These are phyloP conservation scores for Seriola rivoliana DNA, from an alignment of 2,113 vertebrate genomes.

Conservation along the genomic window DNA sequence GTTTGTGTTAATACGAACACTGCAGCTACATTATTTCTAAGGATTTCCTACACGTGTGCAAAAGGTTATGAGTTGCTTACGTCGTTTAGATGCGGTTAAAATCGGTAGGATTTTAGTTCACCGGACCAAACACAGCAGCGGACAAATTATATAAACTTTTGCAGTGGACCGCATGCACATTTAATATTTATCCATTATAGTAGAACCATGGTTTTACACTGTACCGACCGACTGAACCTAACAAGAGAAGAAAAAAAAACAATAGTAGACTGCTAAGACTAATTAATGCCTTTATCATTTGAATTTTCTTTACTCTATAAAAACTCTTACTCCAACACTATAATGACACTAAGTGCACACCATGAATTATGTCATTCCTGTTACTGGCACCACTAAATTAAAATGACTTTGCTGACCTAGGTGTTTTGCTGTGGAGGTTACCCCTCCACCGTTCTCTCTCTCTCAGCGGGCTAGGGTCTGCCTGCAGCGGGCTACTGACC, in stretches of 20 bases:
- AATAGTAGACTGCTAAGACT: no score
- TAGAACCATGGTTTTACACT: neutral
- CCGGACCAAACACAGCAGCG: no score
- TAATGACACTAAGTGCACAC: neutral
- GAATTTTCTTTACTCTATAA: no score
- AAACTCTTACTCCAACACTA: neutral
- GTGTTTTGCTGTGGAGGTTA: neutral
- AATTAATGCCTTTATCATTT: neutral
- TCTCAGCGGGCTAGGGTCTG: neutral
- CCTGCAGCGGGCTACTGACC: constrained; percentile 85
- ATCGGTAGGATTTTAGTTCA: neutral
- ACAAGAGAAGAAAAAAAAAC: no score
- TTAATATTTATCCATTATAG: neutral
- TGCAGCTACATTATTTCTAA: neutral
- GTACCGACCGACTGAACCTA: neutral
- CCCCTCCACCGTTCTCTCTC: neutral
- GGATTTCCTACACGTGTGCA: neutral
- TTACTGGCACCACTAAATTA: neutral
- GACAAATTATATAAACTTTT: no score
- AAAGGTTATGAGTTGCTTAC: neutral
- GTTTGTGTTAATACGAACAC: neutral
- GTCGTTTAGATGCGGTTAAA: neutral
- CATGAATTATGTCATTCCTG: no score
- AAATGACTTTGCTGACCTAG: neutral
- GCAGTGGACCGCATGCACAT: neutral